phyloP scores from a whole-genome alignment of 2,888 invertebrate species.

The Uloborus plumipes region DNA sequence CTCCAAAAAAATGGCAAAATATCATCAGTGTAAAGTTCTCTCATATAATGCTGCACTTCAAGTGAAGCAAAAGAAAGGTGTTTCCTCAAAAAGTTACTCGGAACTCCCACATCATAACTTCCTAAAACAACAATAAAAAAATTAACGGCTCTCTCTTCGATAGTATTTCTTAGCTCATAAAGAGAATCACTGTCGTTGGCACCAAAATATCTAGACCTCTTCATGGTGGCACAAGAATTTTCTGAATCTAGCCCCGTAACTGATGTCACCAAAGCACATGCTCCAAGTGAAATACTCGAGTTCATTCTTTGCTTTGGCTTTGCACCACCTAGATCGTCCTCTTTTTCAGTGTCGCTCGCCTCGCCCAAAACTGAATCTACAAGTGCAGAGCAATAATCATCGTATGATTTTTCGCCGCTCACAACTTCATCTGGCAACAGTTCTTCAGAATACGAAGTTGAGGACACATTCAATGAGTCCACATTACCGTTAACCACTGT shows the following conservation, averaged over 20 bases:
- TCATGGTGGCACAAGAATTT: background rate
- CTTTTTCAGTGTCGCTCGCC: background rate
- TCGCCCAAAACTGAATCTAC: background rate
- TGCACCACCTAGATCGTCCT: background rate
- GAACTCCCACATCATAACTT: slow-evolving; percentile 1
- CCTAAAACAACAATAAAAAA: slow-evolving; percentile 17
- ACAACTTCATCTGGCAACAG: too few relatives aligned
- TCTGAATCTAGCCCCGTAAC: too few relatives aligned
- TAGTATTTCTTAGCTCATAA: background rate
- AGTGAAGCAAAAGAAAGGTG: background rate
- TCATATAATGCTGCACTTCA: slow-evolving; percentile 13
- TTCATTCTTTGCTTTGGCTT: background rate
- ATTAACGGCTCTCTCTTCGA: slow-evolving; percentile 3
- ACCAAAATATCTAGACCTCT: background rate
- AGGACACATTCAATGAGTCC: too few relatives aligned
- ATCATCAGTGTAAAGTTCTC: background rate
- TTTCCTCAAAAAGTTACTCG: background rate
- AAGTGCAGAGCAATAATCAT: background rate
- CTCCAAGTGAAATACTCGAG: background rate
- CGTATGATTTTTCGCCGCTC: background rate
- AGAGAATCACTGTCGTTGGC: background rate
- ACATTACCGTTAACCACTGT: too few relatives aligned
- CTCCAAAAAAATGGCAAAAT: slow-evolving; percentile 9
- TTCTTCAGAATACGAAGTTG: too few relatives aligned
- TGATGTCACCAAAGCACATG: background rate